Evolutionary conservation across 2,797 vertebrate genomes (phyloP), one percentile per base, ranked within the genome.

Genomic region (Eospalax fontanierii): DNA sequence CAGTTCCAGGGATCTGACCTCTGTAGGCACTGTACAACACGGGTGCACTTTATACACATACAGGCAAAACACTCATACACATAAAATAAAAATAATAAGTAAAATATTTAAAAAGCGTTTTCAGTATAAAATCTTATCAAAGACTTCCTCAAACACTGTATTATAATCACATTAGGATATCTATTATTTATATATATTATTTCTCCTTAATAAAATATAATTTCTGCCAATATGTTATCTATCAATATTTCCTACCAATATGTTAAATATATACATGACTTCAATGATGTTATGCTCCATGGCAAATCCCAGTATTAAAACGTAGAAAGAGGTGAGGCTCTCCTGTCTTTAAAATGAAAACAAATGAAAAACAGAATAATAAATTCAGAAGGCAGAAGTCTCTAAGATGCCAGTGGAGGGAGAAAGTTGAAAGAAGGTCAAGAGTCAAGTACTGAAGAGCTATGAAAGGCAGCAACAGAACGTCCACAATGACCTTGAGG

Each of bases 181-280:
- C 30, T 84, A 10, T 87, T 80, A 66, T 66, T 89, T 89, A 50
- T 35, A 70, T 66, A 70, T 66, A 50, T 63, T 16, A 43, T 89
- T 93, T 95, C 19, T 24, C 43, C 38, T 84, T 76, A 84, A 43
- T 38, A 54, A 89, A 88, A 81, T 85, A 90, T 85, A 93, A 94
- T 74, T 70, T 80, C 35, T 88, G 88, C 59, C 28, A 79, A 61
- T 71, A 54, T 86, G 57, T 89, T 68, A 89, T 19, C 14, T 38
- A n/a, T 26, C 74, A 79, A 24, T 75, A 57, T 74, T 83, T 92
- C 79, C 40, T 90, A 89, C 87, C 35, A 82, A n/a, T 83, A 89
- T 84, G 43, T 84, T 59, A 78, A 82, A 33, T 80, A 79, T 93
- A 16, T 68, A 30, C 46, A 91, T 54, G 8, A 30, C 93, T 93